phyloP scores from a whole-genome alignment of 2,797 vertebrate species.

The Sebastes taczanowskii region DNA sequence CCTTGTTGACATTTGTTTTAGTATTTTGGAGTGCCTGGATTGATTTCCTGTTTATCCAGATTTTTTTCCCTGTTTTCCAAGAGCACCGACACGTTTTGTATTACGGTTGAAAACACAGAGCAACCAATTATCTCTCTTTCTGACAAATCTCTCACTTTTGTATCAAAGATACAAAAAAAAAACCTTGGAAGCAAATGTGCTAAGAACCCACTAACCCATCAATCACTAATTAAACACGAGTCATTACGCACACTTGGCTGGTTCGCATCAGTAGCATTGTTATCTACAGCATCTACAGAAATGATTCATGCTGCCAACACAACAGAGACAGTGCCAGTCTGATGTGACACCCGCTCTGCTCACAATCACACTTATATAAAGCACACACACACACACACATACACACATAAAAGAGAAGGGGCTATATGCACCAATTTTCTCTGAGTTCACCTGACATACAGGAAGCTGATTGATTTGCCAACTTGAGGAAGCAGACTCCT shows the following conservation, averaged over 20 bases:
- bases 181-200: background rate
- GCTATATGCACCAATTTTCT: background rate
- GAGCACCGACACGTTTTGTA: too few relatives aligned
- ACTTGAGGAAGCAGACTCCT: slow-evolving; percentile 28
- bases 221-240: slow-evolving; percentile 27
- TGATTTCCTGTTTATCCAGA: too few relatives aligned
- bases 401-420: background rate
- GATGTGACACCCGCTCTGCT: slow-evolving; percentile 20
- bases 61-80: too few relatives aligned
- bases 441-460: slow-evolving; percentile 29
- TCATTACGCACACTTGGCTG: slow-evolving; percentile 28
- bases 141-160: slow-evolving; percentile 11
- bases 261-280: slow-evolving; percentile 20
- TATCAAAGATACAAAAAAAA: background rate
- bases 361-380: slow-evolving; percentile 17
- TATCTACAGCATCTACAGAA: slow-evolving; percentile 35
- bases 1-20: too few relatives aligned
- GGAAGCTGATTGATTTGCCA: slow-evolving; percentile 40
- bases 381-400: background rate
- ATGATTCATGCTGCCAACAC: slow-evolving; percentile 58
- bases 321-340: slow-evolving; percentile 46
- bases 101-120: too few relatives aligned
- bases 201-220: background rate
- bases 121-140: too few relatives aligned
- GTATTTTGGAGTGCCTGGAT: too few relatives aligned